phyloP scores from a whole-genome alignment of 1,140 invertebrate species.

The Zophobas atratus region DNA sequence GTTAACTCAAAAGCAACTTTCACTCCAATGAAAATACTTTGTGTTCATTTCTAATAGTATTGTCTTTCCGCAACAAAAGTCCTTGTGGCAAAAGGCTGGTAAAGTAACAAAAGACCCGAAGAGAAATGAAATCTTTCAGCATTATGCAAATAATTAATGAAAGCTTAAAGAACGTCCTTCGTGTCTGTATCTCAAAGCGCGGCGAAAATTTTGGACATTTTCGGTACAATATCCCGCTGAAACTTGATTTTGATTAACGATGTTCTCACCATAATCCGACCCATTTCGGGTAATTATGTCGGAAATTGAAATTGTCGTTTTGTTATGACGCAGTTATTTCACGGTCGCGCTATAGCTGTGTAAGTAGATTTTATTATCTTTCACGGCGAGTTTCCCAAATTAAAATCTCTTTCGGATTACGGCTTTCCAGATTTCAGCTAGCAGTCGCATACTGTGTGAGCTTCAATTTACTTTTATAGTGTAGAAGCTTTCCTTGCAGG shows the following conservation, averaged over 20 bases:
- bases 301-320: conserved; percentile 25
- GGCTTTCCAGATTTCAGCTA: conserved; percentile 39
- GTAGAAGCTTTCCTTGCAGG: conserved; percentile 26
- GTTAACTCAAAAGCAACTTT: conserved; percentile 20
- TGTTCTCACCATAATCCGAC: conserved; percentile 20
- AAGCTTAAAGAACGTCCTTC: conserved; percentile 5
- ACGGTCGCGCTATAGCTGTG: conserved; percentile 18
- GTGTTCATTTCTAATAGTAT: conserved; percentile 26
- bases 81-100: conserved; percentile 7
- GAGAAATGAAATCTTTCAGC: conserved; percentile 34
- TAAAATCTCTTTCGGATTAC: conserved; percentile 42
- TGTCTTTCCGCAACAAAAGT: conserved; percentile 32
- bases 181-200: background rate
- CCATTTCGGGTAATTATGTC: conserved; percentile 24
- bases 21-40: conserved; percentile 28
- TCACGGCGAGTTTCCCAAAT: conserved; percentile 36
- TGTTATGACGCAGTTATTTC: conserved; percentile 35
- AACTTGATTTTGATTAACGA: conserved; percentile 26
- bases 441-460: conserved; percentile 35
- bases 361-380: conserved; percentile 43
- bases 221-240: background rate
- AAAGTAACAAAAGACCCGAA: conserved; percentile 27
- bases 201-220: conserved; percentile 17
- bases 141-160: conserved; percentile 37
- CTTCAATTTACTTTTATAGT: conserved; percentile 42